These are phyloP conservation scores for Papilio polyxenes DNA, from an alignment of 1,140 invertebrate species.

Conservation along the genomic window DNA sequence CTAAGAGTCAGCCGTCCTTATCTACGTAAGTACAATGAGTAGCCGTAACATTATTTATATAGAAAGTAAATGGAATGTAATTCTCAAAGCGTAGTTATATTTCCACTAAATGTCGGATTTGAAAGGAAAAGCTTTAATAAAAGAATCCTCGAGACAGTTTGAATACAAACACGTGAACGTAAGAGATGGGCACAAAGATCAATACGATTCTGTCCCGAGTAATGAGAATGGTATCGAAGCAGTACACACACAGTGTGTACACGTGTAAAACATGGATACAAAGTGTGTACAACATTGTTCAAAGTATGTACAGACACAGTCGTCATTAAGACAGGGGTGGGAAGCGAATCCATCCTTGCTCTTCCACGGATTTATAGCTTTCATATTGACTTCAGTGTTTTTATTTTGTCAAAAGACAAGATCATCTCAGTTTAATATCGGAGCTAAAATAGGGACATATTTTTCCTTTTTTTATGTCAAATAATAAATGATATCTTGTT, in stretches of 20 bases:
- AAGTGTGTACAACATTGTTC: neutral
- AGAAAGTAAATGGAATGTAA: neutral
- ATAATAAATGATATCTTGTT: no score
- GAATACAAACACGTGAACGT: neutral
- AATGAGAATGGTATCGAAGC: conserved; percentile 1
- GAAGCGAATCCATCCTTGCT: neutral
- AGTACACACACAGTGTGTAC: neutral
- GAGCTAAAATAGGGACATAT: no score
- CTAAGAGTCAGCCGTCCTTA: no score
- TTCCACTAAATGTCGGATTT: neutral
- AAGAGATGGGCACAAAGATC: neutral
- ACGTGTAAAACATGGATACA: neutral
- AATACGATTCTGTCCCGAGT: neutral
- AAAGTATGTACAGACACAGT: neutral
- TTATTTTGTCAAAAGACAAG: neutral
- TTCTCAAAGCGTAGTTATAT: neutral
- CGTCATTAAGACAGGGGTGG: neutral
- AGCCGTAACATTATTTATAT: no score
- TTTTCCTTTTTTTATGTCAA: no score
- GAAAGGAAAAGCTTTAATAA: conserved; percentile 7
- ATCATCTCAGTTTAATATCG: neutral
- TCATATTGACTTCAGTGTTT: neutral
- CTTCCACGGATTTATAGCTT: neutral
- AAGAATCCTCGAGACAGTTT: conserved; percentile 10
- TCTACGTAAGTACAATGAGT: no score